Percentiles rank a stretch among this genome's conserved stretches.
These are phyloP conservation scores for Nesidiocoris tenuis DNA, from an alignment of 2,888 invertebrate species.

Conservation along the genomic window DNA sequence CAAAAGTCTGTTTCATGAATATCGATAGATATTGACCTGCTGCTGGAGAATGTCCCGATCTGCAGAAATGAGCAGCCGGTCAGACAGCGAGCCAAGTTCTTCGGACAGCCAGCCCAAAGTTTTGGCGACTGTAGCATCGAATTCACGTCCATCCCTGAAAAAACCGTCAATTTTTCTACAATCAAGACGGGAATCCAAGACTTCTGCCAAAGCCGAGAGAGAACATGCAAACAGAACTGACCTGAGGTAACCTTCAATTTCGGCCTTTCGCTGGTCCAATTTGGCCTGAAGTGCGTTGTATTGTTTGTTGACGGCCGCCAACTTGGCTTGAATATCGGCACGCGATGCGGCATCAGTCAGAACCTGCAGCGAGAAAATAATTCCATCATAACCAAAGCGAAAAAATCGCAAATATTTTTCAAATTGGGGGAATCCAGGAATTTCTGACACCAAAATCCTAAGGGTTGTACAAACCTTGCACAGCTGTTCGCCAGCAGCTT, in stretches of 20 bases:
- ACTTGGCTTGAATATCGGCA: conserved; percentile 85
- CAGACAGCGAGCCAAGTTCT: conserved; percentile 72
- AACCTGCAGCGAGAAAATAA: conserved; percentile 56
- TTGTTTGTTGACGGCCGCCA: conserved; percentile 81
- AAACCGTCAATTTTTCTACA: background rate
- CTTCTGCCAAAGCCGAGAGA: background rate
- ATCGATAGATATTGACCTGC: conserved; percentile 78
- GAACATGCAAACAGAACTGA: background rate
- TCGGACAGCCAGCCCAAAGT: conserved; percentile 87
- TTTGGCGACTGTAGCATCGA: conserved; percentile 83
- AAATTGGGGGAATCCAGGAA: background rate
- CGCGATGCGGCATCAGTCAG: conserved; percentile 86
- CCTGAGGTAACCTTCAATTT: conserved; percentile 66
- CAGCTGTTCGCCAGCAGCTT: conserved; percentile 84
- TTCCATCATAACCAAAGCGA: background rate
- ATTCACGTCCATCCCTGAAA: conserved; percentile 77
- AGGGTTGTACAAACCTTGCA: conserved; percentile 63
- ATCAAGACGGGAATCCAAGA: background rate
- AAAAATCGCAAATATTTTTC: too few relatives aligned
- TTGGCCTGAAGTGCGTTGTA: conserved; percentile 87
- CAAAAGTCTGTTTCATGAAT: too few relatives aligned
- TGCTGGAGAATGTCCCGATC: conserved; percentile 77
- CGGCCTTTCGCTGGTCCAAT: conserved; percentile 83
- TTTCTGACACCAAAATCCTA: background rate
- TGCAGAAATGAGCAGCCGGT: conserved; percentile 81